Evolutionary conservation across 2,797 vertebrate genomes (phyloP).

Genomic region (Cheirogaleus major): DNA sequence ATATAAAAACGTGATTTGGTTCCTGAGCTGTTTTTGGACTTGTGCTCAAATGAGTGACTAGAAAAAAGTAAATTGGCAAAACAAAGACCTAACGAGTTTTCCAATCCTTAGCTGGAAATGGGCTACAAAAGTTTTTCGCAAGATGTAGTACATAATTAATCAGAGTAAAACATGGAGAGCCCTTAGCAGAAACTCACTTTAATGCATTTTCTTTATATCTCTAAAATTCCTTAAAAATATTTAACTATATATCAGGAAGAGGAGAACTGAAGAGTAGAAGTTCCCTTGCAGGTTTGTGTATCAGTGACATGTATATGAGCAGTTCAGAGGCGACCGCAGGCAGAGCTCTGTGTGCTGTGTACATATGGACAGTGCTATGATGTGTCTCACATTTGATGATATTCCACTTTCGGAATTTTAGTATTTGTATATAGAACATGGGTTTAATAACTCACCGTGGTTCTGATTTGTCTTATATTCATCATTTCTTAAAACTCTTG

Average conservation of each 20-base stretch:
- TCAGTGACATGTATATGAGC: constrained; percentile 40
- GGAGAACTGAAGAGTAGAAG: neutral
- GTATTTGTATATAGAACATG: constrained; percentile 82
- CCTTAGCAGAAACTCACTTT: neutral
- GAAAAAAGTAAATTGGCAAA: neutral
- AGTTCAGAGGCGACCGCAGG: constrained; percentile 50
- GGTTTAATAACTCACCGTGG: constrained; percentile 69
- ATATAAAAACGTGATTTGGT: constrained; percentile 54
- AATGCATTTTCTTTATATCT: constrained; percentile 38
- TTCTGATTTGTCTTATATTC: constrained; percentile 67
- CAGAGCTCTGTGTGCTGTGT: constrained; percentile 52
- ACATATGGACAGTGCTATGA: constrained; percentile 75
- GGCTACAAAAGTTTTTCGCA: neutral
- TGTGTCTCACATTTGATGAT: constrained; percentile 86
- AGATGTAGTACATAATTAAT: neutral
- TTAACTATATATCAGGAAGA: neutral
- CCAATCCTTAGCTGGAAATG: neutral
- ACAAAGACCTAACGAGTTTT: neutral
- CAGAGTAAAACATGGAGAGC: neutral
- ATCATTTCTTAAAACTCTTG: constrained; percentile 76
- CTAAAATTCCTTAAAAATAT: constrained; percentile 33
- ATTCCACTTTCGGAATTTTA: constrained; percentile 85
- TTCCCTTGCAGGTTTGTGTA: neutral
- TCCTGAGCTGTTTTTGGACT: constrained; percentile 25
- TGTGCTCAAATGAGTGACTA: neutral